A percentile compares a stretch with the other conserved stretches of the same genome.
Evolutionary conservation across 2,113 vertebrate genomes (phyloP).

Genomic region (Serinus canaria): DNA sequence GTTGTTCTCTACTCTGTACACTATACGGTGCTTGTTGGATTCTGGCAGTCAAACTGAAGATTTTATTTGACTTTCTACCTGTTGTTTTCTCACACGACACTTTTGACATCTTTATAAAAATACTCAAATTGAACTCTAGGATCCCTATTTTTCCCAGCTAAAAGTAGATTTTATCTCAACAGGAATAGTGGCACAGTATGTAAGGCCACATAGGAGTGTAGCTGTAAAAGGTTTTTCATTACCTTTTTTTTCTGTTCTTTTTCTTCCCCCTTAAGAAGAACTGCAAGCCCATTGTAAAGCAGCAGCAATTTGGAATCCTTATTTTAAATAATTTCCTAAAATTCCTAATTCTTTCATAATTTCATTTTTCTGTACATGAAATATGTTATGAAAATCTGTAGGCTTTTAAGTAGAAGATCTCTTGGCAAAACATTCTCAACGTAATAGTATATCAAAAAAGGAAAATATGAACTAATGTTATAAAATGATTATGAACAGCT

Average conservation of each 20-base stretch:
- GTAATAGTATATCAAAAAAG: background rate
- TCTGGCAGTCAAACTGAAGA: background rate
- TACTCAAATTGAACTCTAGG: background rate
- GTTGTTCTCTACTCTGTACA: background rate
- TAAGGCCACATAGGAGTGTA: background rate
- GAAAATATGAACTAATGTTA: background rate
- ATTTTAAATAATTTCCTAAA: background rate
- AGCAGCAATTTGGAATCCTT: background rate
- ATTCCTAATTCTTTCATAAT: background rate
- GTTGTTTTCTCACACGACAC: background rate
- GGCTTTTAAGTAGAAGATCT: background rate
- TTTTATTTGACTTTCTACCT: background rate
- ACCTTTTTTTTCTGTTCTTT: background rate
- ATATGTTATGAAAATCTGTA: fast-evolving
- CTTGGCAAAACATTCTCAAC: background rate
- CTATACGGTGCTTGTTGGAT: background rate
- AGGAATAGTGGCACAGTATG: background rate
- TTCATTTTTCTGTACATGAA: background rate
- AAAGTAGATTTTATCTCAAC: background rate
- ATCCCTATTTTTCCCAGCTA: background rate
- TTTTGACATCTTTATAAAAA: background rate
- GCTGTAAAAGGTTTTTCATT: background rate
- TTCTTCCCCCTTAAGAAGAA: background rate
- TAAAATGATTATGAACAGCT: background rate
- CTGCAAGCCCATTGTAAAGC: background rate